A percentile compares a stretch with the other conserved stretches of the same genome.
phyloP scores from a whole-genome alignment of 2,113 vertebrate species.

The Seriola aureovittata region DNA sequence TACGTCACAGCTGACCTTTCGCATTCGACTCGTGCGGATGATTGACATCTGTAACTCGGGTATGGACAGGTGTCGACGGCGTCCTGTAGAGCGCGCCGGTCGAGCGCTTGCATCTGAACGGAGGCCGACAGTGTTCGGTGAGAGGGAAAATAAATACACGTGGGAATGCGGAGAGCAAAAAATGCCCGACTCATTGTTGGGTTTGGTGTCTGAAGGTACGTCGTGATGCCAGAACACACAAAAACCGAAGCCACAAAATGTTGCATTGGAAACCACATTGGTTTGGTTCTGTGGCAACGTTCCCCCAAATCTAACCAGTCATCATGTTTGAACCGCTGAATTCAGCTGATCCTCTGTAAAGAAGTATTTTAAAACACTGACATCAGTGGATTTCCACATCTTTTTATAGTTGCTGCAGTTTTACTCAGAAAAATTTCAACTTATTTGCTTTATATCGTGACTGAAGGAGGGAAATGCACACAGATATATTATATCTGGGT shows the following conservation, averaged over 20 bases:
- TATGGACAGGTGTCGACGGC: neutral
- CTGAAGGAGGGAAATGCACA: too few species aligned
- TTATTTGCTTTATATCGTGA: too few species aligned
- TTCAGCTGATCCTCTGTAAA: neutral
- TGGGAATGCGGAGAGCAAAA: neutral
- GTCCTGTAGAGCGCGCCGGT: neutral
- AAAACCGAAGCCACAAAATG: conserved; percentile 18
- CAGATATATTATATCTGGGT: too few species aligned
- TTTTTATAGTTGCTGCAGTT: neutral
- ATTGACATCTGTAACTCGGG: neutral
- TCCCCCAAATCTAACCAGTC: neutral
- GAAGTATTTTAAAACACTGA: too few species aligned
- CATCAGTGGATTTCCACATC: too few species aligned
- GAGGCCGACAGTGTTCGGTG: neutral
- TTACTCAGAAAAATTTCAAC: too few species aligned
- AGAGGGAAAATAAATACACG: neutral
- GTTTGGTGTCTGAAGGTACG: neutral
- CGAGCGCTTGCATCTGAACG: neutral
- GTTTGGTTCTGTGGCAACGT: neutral
- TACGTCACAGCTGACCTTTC: conserved; percentile 38
- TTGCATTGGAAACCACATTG: neutral
- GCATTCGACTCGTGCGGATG: neutral
- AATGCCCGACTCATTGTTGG: neutral
- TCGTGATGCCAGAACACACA: neutral
- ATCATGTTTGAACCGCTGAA: neutral